A percentile compares a stretch with the other conserved stretches of the same genome.
phyloP scores from a whole-genome alignment of 2,797 vertebrate species.

The Urocyon cinereoargenteus region DNA sequence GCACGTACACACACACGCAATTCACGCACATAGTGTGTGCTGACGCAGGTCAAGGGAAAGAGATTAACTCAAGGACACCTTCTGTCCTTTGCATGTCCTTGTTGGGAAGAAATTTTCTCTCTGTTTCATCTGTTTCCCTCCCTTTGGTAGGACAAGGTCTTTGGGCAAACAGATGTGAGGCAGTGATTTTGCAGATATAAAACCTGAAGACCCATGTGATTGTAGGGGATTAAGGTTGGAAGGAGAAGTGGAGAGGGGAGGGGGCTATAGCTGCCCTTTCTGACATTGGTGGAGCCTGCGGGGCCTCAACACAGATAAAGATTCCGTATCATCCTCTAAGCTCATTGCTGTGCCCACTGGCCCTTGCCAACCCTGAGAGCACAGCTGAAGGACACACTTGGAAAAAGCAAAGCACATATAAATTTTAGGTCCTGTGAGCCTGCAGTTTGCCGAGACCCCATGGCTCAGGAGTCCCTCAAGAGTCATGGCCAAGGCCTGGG shows the following conservation, averaged over 20 bases:
- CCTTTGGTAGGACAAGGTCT: neutral
- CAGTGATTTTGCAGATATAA: neutral
- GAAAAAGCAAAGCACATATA: neutral
- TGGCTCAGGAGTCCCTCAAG: neutral
- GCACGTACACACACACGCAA: accelerated
- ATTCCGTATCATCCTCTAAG: neutral
- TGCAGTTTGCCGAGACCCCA: neutral
- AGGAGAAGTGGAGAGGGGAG: too few relatives aligned
- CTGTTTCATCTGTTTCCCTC: neutral
- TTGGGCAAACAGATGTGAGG: neutral
- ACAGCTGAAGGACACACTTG: neutral
- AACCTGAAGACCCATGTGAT: neutral
- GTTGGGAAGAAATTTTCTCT: slow-evolving; percentile 31
- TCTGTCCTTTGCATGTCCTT: neutral
- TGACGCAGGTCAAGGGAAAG: neutral
- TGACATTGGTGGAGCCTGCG: neutral
- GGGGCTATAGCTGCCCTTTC: neutral
- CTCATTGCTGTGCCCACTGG: neutral
- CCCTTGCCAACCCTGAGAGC: neutral
- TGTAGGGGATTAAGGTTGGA: too few relatives aligned
- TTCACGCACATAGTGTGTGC: accelerated
- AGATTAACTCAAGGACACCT: neutral
- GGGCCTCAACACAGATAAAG: neutral
- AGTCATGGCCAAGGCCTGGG: neutral
- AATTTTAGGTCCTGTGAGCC: neutral